Base-by-base conservation (phyloP, 2,888 invertebrate species). In the Dioctria linearis region DNA sequence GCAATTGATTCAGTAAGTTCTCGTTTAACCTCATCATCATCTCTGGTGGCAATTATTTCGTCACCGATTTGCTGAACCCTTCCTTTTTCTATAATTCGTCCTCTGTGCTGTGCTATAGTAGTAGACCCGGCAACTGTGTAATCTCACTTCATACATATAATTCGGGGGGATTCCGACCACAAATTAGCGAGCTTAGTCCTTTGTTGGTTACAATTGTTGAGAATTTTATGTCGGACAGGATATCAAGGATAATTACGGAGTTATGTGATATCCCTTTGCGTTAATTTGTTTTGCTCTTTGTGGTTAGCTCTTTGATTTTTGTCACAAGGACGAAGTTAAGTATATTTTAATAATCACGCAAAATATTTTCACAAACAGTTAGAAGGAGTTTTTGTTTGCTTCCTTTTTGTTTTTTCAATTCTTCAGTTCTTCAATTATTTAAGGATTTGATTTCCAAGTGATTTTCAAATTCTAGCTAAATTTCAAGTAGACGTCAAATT, bases 1-100 rank as follows among this genome's bases (percentile, higher is more conserved):
- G 71, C n/a, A 73, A 73, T 73, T 73, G 73, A 73, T 73, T 73
- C 73, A 73, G 59, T 40, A 57, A 73, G 54, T 73, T 13, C 25
- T 25, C 57, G 73, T 59, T 73, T 73, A 73, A 73, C 73, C 73
- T 73, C 39, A 59, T 73, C 73, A 69, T 49, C 65, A 67, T 67
- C 42, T 59, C 42, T 25, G 25, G 25, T 25, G 73, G 42, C 73
- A 73, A 73, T 73, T 73, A 73, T 73, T 73, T 73, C 57, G 51
- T 43, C 73, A 73, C 73, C 73, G 57, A 40, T 51, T 11, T 11
- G 37, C 57, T n/a, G 54, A 73, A 73, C 73, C 73, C 73, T 73
- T 73, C 51, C 42, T 25, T 25, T 25, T 25, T 25, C 25, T 25
- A 25, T 25, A 25, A 59, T 73, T 73, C 49, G 37, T 13, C 25